Evolutionary conservation across 2,113 vertebrate genomes (phyloP).

Genomic region (Aplodontia rufa): DNA sequence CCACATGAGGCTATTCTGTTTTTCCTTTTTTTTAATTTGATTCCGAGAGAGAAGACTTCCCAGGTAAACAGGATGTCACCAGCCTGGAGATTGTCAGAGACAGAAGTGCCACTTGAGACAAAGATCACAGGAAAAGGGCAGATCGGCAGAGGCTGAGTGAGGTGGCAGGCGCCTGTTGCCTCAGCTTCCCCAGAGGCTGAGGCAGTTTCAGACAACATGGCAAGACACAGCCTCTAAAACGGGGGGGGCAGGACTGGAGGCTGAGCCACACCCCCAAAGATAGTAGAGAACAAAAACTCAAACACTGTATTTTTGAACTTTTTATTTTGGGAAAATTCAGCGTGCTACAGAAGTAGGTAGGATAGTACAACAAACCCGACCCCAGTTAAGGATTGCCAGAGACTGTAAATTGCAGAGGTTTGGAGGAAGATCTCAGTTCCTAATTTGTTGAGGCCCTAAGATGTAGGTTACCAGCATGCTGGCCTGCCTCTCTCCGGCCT

Average conservation of each 20-base stretch:
- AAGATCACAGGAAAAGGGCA: not conserved
- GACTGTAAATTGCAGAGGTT: not conserved
- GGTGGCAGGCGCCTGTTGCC: not conserved
- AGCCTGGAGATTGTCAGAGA: not conserved
- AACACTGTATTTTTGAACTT: not conserved
- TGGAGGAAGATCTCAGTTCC: not conserved
- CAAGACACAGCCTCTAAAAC: not conserved
- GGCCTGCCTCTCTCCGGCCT: not conserved
- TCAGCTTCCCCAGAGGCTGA: not conserved
- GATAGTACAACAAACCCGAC: not conserved
- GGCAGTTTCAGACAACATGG: not conserved
- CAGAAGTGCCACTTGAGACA: not conserved
- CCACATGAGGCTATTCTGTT: rapidly evolving
- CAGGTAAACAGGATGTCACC: not conserved
- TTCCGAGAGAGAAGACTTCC: not conserved
- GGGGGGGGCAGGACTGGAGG: not conserved
- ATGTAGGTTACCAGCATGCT: not conserved
- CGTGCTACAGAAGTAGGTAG: not conserved
- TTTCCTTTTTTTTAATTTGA: not conserved
- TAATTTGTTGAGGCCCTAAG: not conserved
- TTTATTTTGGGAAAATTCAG: slow-evolving; percentile 26
- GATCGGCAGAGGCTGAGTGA: too few species aligned
- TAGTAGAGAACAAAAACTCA: not conserved
- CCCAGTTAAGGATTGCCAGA: not conserved
- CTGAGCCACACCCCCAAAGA: not conserved